These are phyloP conservation scores for Eueides isabella DNA, from an alignment of 1,140 invertebrate genomes.

Conservation along the genomic window DNA sequence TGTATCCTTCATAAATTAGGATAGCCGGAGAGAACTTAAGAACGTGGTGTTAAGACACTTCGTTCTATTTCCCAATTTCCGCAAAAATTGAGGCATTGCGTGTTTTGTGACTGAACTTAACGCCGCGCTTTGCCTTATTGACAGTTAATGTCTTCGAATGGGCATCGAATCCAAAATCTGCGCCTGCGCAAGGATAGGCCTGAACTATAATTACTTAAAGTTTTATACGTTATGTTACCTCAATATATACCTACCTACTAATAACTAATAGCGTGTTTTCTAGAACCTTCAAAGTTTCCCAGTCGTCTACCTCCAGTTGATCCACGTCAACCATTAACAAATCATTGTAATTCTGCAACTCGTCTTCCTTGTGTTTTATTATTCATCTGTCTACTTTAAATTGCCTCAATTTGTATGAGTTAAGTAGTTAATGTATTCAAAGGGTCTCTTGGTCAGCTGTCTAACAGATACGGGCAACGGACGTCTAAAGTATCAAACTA, in stretches of 20 bases:
- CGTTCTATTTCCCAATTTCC: too few relatives aligned
- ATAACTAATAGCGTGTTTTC: background rate
- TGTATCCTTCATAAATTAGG: too few relatives aligned
- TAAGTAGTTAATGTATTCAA: conserved; percentile 45
- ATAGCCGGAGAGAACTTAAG: too few relatives aligned
- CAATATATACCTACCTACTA: background rate
- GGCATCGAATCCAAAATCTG: too few relatives aligned
- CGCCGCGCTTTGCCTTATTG: too few relatives aligned
- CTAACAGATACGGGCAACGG: conserved; percentile 36
- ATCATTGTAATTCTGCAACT: conserved; percentile 26
- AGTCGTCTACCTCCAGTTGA: background rate
- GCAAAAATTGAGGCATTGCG: too few relatives aligned
- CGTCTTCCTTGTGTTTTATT: conserved; percentile 33
- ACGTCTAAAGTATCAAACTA: conserved; percentile 29
- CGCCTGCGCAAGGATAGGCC: too few relatives aligned
- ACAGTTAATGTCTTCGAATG: too few relatives aligned
- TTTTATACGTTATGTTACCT: background rate
- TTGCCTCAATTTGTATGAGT: conserved; percentile 43
- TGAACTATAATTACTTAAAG: too few relatives aligned
- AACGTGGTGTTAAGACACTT: too few relatives aligned
- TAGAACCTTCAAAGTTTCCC: background rate
- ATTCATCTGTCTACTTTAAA: conserved; percentile 44
- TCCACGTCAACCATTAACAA: conserved; percentile 27
- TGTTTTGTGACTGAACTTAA: too few relatives aligned
- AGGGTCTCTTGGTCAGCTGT: conserved; percentile 41